Percentiles rank a stretch among this genome's conserved stretches.
Conservation (phyloP, 2,888 invertebrate species). For the Caenorhabditis sp. region DNA sequence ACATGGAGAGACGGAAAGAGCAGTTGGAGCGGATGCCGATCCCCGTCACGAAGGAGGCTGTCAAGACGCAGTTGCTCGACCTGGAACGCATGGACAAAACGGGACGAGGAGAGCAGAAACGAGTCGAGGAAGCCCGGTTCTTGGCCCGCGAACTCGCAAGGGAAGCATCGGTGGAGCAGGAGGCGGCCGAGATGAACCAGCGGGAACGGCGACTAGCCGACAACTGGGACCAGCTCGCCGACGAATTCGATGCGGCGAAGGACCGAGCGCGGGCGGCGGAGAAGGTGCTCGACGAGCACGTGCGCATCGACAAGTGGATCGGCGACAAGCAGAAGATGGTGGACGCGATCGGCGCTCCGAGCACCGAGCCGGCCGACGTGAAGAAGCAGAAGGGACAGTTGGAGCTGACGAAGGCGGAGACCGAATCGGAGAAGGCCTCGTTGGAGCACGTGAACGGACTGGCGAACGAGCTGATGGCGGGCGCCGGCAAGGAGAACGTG, state of each 20-base stretch:
- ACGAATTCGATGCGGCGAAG: constrained; percentile 56
- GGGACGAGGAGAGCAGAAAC: constrained; percentile 54
- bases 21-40: constrained; percentile 25
- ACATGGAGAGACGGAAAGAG: constrained; percentile 63
- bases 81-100: constrained; percentile 60
- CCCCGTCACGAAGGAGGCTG: constrained; percentile 51
- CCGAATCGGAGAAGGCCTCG: constrained; percentile 92
- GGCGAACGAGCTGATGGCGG: constrained; percentile 84
- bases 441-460: constrained; percentile 89
- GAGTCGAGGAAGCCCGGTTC: constrained; percentile 57
- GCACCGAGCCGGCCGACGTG: constrained; percentile 90
- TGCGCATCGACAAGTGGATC: constrained; percentile 89
- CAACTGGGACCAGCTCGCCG: constrained; percentile 61
- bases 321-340: constrained; percentile 95
- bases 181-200: constrained; percentile 42
- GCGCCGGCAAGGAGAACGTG: constrained; percentile 37
- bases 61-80: constrained; percentile 41
- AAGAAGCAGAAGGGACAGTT: constrained; percentile 60
- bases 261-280: constrained; percentile 87
- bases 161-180: constrained; percentile 54
- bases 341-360: constrained; percentile 93
- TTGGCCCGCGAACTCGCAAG: constrained; percentile 55
- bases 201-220: constrained; percentile 62
- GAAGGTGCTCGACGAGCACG: constrained; percentile 92
- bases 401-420: constrained; percentile 88